Conservation (phyloP, 2,888 invertebrate species). For the Drosophila pseudotakahashii region DNA sequence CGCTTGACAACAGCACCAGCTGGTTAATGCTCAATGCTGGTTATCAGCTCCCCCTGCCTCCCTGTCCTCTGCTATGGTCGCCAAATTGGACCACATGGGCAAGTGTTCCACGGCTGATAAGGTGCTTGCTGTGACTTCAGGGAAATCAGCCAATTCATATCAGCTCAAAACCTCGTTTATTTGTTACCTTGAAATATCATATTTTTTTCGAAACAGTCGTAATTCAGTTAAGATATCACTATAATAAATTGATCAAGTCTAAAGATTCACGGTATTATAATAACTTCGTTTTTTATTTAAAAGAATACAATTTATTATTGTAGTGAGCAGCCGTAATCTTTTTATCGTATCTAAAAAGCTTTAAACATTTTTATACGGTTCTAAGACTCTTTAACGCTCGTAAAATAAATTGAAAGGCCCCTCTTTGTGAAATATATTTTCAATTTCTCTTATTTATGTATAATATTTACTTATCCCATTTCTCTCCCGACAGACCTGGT, state of each 20-base stretch:
- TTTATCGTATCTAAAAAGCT: too few relatives aligned
- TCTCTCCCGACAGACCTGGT: constrained; percentile 87
- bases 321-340: too few relatives aligned
- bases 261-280: too few relatives aligned
- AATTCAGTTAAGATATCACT: too few relatives aligned
- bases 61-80: not conserved
- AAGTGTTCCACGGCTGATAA: constrained; percentile 43
- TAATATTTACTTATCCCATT: not conserved
- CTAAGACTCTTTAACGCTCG: too few relatives aligned
- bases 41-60: constrained; percentile 23
- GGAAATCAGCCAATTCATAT: not conserved
- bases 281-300: too few relatives aligned
- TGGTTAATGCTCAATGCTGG: constrained; percentile 18
- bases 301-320: too few relatives aligned
- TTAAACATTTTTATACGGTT: too few relatives aligned
- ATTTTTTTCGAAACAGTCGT: not conserved
- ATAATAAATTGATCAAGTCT: too few relatives aligned
- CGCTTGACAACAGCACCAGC: constrained; percentile 29
- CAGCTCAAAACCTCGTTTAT: not conserved
- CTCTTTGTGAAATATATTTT: not conserved
- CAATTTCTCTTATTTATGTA: too few relatives aligned
- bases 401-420: too few relatives aligned
- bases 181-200: constrained; percentile 7
- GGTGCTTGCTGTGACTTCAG: constrained; percentile 45
- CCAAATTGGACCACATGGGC: constrained; percentile 13